Evolutionary conservation across 1,140 invertebrate species (phyloP), one percentile per base, ranked within the genome.

Genomic region (Phymastichus coffea): DNA sequence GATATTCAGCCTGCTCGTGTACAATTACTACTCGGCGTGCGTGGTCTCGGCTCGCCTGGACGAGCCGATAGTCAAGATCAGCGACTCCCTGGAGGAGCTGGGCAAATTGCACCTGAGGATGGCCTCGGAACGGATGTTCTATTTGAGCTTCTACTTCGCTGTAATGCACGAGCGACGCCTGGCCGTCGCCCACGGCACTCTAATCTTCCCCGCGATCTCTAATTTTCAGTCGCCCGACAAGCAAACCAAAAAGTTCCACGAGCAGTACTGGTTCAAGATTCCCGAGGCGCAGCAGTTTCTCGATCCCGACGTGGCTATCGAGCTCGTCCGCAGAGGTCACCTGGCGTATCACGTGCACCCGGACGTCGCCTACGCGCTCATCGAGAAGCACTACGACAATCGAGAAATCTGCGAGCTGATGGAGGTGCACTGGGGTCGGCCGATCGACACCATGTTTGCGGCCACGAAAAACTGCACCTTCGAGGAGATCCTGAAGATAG

Each of bases 1-100:
- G 22, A 6, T 76, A 10, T 73, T 75, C 22, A 69, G 72, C 43
- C 63, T 75, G 30, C 48, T 77, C 12, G 67, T 77, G 35, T 72
- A 69, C 15, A 77, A 77, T 63, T 78, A 78, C 52, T 78, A 78
- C 22, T 72, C 74, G 4, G 71, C 66, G 1, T 67, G 70, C 49
- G 66, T 78, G 15, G 75, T 78, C 6, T 77, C 75, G 0, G 70
- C 70, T 14, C 66, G 75, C 57, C 63, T 77, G 22, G 72, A 69
- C 44, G 67, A 74, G 49, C 76, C 77, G 1, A 64, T 74, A 0
- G 67, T 69, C 1, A 77, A 72, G 67, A 75, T 77, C 59, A 76
- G 77, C 10, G 76, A 78, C 63, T 76, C 74, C 0, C 57, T 78
- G 0, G 59, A 64, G 0, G 62, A 70, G 33, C 63, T 78, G 14